These are phyloP conservation scores for Varecia variegata DNA, from an alignment of 2,797 vertebrate species.

Conservation along the genomic window DNA sequence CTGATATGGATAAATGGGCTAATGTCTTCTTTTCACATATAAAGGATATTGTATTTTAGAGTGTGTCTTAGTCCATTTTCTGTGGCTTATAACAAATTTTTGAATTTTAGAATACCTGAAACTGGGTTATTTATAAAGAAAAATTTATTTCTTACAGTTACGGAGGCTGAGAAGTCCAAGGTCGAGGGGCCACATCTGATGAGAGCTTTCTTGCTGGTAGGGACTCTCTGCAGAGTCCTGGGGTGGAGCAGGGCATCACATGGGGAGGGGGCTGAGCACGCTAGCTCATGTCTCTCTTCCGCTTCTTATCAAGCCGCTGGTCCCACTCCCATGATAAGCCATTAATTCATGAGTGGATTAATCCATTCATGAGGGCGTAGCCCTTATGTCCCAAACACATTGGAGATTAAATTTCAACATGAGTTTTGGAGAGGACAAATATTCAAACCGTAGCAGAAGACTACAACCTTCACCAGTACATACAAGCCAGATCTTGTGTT, in stretches of 20 bases:
- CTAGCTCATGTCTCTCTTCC: neutral
- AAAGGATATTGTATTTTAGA: neutral
- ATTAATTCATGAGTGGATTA: neutral
- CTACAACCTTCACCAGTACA: neutral
- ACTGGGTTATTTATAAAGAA: neutral
- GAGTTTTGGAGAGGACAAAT: neutral
- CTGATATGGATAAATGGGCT: neutral
- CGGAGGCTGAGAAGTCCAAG: neutral
- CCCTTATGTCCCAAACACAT: neutral
- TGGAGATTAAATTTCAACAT: neutral
- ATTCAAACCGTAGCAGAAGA: neutral
- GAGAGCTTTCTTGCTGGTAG: neutral
- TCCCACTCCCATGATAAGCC: neutral
- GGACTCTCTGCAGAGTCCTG: neutral
- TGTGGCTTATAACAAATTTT: neutral
- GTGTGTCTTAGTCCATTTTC: neutral
- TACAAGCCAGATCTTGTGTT: neutral
- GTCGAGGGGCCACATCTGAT: neutral
- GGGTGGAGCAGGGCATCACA: neutral
- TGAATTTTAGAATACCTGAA: neutral
- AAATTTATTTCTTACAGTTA: neutral
- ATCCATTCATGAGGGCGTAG: neutral
- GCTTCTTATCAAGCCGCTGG: neutral
- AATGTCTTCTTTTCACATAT: neutral
- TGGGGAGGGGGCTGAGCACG: neutral